These are phyloP conservation scores for Philhelius pedissequus DNA, from an alignment of 2,888 invertebrate species.

Conservation along the genomic window DNA sequence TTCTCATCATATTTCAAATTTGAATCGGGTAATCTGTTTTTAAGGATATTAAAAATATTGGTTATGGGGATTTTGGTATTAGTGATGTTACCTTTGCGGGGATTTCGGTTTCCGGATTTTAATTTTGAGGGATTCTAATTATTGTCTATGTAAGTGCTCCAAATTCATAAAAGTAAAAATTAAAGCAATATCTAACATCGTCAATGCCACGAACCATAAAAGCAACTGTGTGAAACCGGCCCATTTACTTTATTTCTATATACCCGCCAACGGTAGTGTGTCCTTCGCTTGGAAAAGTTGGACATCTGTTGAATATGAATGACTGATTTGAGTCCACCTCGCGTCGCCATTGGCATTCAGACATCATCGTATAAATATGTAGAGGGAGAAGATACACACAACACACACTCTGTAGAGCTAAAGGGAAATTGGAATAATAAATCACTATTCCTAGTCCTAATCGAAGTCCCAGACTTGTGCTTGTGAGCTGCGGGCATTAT, in stretches of 20 bases:
- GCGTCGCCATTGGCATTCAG: constrained; percentile 37
- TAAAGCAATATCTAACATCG: too few species aligned
- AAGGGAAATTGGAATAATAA: constrained; percentile 65
- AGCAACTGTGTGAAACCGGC: not conserved
- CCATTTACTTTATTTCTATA: not conserved
- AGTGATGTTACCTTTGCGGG: too few species aligned
- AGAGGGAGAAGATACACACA: constrained; percentile 10
- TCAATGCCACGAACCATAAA: too few species aligned
- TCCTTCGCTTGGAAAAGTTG: constrained; percentile 33
- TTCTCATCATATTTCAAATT: too few species aligned
- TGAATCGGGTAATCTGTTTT: too few species aligned
- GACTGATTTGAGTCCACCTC: constrained; percentile 18
- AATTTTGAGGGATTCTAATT: too few species aligned
- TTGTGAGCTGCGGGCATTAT: not conserved
- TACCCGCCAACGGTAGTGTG: constrained; percentile 4
- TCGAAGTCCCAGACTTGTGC: not conserved
- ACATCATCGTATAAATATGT: not conserved
- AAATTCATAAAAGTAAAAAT: too few species aligned
- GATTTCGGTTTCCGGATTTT: too few species aligned
- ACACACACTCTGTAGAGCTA: not conserved
- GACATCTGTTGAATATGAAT: constrained; percentile 67
- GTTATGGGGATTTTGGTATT: too few species aligned
- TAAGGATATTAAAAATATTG: too few species aligned
- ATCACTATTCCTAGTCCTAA: constrained; percentile 31
- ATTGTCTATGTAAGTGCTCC: too few species aligned